Conservation (phyloP, 2,797 vertebrate species). For the Atherinosoma microstoma region DNA sequence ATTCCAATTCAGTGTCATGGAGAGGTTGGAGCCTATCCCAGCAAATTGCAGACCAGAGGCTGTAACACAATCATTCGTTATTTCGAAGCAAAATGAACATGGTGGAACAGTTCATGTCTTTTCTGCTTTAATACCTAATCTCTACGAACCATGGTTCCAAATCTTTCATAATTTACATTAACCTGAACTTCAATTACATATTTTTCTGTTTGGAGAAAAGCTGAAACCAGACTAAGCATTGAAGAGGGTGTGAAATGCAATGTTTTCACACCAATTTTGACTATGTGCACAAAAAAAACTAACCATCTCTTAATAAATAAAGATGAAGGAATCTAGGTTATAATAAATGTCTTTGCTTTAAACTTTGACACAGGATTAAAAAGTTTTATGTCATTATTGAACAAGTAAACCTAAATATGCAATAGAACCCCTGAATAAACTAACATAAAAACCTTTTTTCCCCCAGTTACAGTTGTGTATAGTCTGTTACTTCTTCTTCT, state of each 20-base stretch:
- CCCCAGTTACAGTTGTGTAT: constrained; percentile 10
- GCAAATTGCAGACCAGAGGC: too few relatives aligned
- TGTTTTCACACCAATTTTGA: not conserved
- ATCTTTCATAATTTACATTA: not conserved
- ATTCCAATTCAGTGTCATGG: too few relatives aligned
- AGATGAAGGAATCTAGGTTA: not conserved
- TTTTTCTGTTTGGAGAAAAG: constrained; percentile 3
- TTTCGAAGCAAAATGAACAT: not conserved
- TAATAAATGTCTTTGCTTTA: too few relatives aligned
- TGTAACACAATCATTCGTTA: not conserved
- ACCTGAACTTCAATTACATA: not conserved
- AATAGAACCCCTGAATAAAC: constrained; percentile 31
- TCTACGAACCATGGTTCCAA: constrained; percentile 3
- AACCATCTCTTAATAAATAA: not conserved
- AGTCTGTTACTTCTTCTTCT: constrained; percentile 91
- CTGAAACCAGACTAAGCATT: not conserved
- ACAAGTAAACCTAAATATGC: constrained; percentile 43
- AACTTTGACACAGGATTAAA: not conserved
- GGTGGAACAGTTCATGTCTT: not conserved
- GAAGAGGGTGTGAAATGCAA: not conserved
- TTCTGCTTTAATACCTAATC: not conserved
- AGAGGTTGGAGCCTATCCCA: too few relatives aligned
- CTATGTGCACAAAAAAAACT: not conserved
- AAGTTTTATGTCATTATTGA: not conserved
- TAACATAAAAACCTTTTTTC: constrained; percentile 29